Base-by-base conservation (phyloP, 1,140 invertebrate species). In the Dendroctonus valens region DNA sequence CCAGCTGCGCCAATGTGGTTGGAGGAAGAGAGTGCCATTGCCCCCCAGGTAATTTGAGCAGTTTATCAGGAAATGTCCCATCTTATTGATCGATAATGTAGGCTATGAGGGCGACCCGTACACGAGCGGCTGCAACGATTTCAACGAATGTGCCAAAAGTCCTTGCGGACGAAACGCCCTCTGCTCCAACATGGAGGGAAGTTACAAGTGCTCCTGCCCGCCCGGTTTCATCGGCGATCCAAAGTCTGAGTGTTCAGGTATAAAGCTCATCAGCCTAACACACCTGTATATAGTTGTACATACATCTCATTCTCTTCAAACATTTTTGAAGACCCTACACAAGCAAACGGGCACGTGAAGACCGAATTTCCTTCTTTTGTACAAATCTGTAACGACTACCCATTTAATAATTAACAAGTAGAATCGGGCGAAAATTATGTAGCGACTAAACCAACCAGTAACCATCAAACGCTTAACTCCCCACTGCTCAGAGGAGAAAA, bases 11-110 rank as follows among this genome's bases (percentile, higher is more conserved):
- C 8, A 95, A 95, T 79, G 76, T 89, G 12, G 85, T 86, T 26
- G 93, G 92, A 60, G 86, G 86, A 44, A 86, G 89, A 80, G 85
- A 85, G 72, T 96, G 94, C 82, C 85, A 88, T 70, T 97, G 94
- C 79, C 90, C 90, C 39, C 77, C 84, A 46, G 94, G 93, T 52
- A 83, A 85, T 5, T 57, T 48, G 26, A 26, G 26, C 1, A 26
- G 26, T 2, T 3, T 26, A 26, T 2, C 26, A 26, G 3, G 26
- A 3, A 26, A 26, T 3, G 1, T 26, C 26, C 26, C 26, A 26
- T 26, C 3, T 26, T 3, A 26, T 26, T 26, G 26, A 1, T 26
- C 1, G 26, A 26, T 53, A n/a, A 51, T 59, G 15, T 52, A 62
- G 61, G 70, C 44, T 84, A 85, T 41, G 72, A 72, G 65, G 74